Evolutionary conservation across 2,797 vertebrate genomes (phyloP), one percentile per base, ranked within the genome.

Genomic region (Silurus aristotelis): DNA sequence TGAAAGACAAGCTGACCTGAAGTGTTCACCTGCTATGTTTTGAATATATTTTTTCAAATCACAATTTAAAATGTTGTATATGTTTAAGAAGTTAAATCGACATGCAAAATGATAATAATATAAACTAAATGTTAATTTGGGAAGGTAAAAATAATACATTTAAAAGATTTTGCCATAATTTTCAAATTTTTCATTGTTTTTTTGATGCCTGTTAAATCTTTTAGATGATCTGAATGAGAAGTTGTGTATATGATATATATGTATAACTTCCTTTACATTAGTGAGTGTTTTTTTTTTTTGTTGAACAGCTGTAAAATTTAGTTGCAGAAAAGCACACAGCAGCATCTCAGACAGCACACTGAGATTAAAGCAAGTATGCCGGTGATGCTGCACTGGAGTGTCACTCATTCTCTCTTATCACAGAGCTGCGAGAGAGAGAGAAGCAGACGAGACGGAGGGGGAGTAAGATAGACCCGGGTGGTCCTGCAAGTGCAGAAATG

Each of bases 291-390:
- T 15, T 67, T 38, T 38, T 38, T 73, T 46, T 84, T 55, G 31
- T 68, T 58, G 93, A 92, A 88, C 89, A 90, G 89, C 87, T 10
- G 80, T 86, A 87, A 31, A 67, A 43, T 7, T 80, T 38, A 86
- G 75, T 52, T 68, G 13, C 70, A 84, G 64, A 68, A 75, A 60
- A 90, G 90, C 90, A 90, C 90, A 91, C 92, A 91, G 91, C 89
- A 63, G 90, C 90, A 90, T 91, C 90, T 91, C 89, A 90, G 92
- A 85, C 91, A 58, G 85, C 91, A 85, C 89, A 87, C 83, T 0
- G 75, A 76, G 93, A 94, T 94, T 92, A 93, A 91, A 70, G 92
- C 90, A 87, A 93, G 92, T 91, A 90, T 31, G 87, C 89, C 90
- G 93, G 89, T 81, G 80, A 88, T 78, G 86, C 82, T 83, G 61